A percentile compares a stretch with the other conserved stretches of the same genome.
Conservation (phyloP, 2,113 vertebrate genomes). For the Melanerpes formicivorus region DNA sequence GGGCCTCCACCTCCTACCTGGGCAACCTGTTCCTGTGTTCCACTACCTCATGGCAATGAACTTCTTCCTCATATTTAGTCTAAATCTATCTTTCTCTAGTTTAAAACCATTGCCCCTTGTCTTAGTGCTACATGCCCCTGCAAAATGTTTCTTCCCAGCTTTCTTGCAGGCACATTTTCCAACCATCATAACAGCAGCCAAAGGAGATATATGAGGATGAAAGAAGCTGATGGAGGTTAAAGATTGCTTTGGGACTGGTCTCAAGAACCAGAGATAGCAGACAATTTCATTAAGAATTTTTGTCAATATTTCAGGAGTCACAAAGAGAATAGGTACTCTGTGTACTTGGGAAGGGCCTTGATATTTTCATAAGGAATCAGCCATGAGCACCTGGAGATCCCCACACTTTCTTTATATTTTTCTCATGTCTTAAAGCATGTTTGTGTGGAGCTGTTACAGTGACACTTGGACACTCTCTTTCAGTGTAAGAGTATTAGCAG, state of each 20-base stretch:
- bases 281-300: background rate
- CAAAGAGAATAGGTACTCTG: background rate
- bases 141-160: too few relatives aligned
- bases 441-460: background rate
- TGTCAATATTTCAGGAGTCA: background rate
- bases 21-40: too few relatives aligned
- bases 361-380: background rate
- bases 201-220: background rate
- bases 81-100: too few relatives aligned
- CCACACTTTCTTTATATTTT: background rate
- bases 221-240: background rate
- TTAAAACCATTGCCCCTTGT: too few relatives aligned
- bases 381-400: background rate
- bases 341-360: background rate
- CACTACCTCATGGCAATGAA: too few relatives aligned
- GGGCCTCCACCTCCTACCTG: too few relatives aligned
- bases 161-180: background rate
- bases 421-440: background rate
- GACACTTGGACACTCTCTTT: background rate
- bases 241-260: background rate
- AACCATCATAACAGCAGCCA: background rate
- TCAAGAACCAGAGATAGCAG: background rate
- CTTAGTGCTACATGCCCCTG: too few relatives aligned
- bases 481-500: background rate
- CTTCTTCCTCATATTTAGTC: too few relatives aligned